Evolutionary conservation across 2,797 vertebrate species (phyloP).

Genomic region (Enteromius radiatus): DNA sequence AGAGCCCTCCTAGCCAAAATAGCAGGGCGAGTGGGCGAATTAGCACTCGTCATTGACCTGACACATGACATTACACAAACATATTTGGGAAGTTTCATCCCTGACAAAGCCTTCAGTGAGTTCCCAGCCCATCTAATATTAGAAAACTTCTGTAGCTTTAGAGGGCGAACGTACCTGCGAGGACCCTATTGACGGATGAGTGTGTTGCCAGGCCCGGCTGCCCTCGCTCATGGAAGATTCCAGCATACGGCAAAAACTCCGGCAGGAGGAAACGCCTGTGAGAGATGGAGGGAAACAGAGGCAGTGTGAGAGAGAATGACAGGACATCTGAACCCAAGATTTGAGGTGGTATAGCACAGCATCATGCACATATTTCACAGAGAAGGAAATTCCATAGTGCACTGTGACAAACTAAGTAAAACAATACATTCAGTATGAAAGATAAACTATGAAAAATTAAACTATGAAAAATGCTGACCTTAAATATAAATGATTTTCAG

Average conservation of each 20-base stretch:
- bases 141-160: conserved; percentile 33
- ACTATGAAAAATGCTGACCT: neutral
- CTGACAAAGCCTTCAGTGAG: conserved; percentile 39
- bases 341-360: neutral
- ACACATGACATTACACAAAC: conserved; percentile 38
- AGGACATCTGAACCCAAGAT: neutral
- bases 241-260: conserved; percentile 94
- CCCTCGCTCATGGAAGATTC: conserved; percentile 95
- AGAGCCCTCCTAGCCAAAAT: conserved; percentile 39
- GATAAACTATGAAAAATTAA: neutral
- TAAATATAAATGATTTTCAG: neutral
- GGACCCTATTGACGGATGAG: conserved; percentile 94
- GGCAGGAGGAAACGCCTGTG: conserved; percentile 90
- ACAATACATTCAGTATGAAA: neutral
- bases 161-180: conserved; percentile 62
- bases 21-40: conserved; percentile 35
- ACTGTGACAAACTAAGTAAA: neutral
- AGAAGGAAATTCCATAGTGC: neutral
- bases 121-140: conserved; percentile 42
- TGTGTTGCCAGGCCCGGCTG: conserved; percentile 94
- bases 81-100: conserved; percentile 44
- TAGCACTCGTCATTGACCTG: conserved; percentile 38
- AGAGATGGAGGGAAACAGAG: conserved; percentile 25
- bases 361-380: neutral
- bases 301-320: neutral